Evolutionary conservation across 1,140 invertebrate species (phyloP).

Genomic region (Alviniconcha marisindica): DNA sequence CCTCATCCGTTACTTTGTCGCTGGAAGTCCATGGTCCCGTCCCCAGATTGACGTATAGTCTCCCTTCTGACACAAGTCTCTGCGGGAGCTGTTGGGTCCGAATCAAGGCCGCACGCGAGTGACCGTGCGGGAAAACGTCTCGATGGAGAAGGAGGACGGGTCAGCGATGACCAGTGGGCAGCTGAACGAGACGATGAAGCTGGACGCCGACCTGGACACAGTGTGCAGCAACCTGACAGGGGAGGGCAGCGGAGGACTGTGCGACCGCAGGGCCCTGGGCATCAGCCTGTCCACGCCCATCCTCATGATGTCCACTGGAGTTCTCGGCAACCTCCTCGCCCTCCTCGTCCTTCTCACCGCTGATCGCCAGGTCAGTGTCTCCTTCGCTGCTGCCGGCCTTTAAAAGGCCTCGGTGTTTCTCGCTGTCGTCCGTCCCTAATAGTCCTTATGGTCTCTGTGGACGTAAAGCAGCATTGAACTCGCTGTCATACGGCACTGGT

Average conservation of each 20-base stretch:
- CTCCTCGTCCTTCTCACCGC: slow-evolving; percentile 72
- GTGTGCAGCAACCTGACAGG: slow-evolving; percentile 1
- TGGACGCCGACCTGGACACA: neutral
- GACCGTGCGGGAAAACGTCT: too few species aligned
- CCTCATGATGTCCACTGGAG: slow-evolving; percentile 64
- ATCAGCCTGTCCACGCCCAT: slow-evolving; percentile 66
- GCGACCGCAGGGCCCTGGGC: slow-evolving; percentile 52
- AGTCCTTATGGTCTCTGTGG: too few species aligned
- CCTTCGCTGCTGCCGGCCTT: neutral
- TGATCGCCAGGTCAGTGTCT: slow-evolving; percentile 51
- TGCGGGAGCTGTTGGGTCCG: too few species aligned
- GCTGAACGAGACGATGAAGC: neutral
- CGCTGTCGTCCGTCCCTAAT: too few species aligned
- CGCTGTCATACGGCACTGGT: too few species aligned
- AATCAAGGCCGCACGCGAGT: too few species aligned
- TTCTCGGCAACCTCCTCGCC: slow-evolving; percentile 73
- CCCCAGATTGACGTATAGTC: too few species aligned
- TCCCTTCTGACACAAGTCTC: too few species aligned
- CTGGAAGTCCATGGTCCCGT: too few species aligned
- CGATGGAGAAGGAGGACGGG: too few species aligned
- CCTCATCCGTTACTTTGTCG: too few species aligned
- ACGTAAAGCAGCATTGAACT: too few species aligned
- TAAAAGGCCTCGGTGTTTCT: neutral
- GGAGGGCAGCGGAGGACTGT: slow-evolving; percentile 16
- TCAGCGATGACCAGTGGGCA: neutral